phyloP scores from a whole-genome alignment of 2,888 invertebrate genomes.

The Volucella inanis region DNA sequence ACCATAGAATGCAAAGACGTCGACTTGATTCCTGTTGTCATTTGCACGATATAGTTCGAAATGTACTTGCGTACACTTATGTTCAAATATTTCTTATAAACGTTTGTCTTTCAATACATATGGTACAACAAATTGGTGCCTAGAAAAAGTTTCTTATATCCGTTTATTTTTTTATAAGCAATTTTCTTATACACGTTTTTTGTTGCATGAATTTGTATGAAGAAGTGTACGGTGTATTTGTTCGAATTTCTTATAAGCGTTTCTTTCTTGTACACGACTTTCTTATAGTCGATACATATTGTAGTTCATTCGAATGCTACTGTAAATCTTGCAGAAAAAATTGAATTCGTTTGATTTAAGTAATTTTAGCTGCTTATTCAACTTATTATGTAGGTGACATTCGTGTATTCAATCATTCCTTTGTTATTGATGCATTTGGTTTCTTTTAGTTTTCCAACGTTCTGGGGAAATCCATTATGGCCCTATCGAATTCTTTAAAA shows the following conservation, averaged over 20 bases:
- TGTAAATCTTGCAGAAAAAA: too few relatives aligned
- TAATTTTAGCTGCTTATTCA: too few relatives aligned
- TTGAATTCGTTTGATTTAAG: too few relatives aligned
- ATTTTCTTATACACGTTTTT: neutral
- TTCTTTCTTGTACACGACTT: neutral
- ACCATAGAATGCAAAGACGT: too few relatives aligned
- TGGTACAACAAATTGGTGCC: neutral
- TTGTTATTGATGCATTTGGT: too few relatives aligned
- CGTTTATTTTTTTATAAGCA: too few relatives aligned
- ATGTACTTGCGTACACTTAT: slow-evolving; percentile 1
- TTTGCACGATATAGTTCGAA: neutral
- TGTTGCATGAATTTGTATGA: neutral
- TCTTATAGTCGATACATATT: neutral
- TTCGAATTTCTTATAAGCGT: neutral
- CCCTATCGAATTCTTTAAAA: too few relatives aligned
- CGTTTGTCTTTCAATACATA: neutral
- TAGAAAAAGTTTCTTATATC: slow-evolving; percentile 1
- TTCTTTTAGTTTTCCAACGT: too few relatives aligned
- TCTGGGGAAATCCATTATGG: too few relatives aligned
- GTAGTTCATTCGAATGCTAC: too few relatives aligned
- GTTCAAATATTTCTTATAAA: neutral
- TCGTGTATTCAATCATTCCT: too few relatives aligned
- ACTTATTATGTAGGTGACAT: too few relatives aligned
- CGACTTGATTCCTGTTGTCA: neutral
- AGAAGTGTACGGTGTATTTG: neutral